Evolutionary conservation across 2,797 vertebrate species (phyloP), one percentile per base, ranked within the genome.

Genomic region (Acanthopagrus latus): DNA sequence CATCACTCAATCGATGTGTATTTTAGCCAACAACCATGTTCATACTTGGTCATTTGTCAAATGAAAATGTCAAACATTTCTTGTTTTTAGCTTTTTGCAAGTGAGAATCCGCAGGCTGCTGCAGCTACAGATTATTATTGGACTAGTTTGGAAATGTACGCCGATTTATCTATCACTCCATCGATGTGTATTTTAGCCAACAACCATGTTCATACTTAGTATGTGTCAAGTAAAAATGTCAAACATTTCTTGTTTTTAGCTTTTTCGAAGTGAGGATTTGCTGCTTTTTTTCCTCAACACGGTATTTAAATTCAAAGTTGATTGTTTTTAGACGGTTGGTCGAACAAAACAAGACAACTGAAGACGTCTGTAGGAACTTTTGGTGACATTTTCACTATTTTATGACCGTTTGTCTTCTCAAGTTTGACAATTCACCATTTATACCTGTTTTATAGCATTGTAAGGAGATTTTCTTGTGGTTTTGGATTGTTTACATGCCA

Each of bases 171-270:
- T 0, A 2, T 11, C 0, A 56, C 18, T 16, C 3, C 2, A 4
- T 33, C 0, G 2, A 5, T 0, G 0, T 25, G 2, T 20, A 1
- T 12, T 2, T 0, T 0, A 25, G 3, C 7, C 1, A 58, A 11
- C 0, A 9, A 1, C 0, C 4, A 0, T 0, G 4, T 10, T 3
- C 0, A 7, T 17, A 29, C 9, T 4, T 7, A 0, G 0, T 20
- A 0, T 55, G 50, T 3, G 3, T 18, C 0, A 0, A 1, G 2
- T 23, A 0, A 16, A 80, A 64, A 74, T 0, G 14, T 7, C 1
- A 0, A n/a, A 17, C 0, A 0, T 18, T 7, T 0, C 1, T 1
- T n/a, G 2, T 17, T 62, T 80, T 20, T 0, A 2, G 7, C 7
- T 0, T 68, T 74, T 71, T 56, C n/a, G 0, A 1, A 55, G 2